Conservation (phyloP, 1,140 invertebrate genomes). For the Schlechtendalia chinensis region DNA sequence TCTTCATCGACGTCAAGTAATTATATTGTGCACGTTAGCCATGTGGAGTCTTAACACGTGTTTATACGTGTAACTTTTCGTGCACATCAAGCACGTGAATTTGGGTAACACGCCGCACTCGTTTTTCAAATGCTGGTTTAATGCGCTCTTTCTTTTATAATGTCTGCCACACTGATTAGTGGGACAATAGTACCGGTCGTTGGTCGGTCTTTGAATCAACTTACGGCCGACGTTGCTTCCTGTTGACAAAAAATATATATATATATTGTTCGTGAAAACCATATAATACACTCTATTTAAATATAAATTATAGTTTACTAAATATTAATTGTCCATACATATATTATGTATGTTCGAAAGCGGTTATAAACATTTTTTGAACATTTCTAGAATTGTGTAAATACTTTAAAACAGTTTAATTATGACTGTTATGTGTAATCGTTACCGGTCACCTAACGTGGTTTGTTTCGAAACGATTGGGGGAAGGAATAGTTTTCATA, state of each 20-base stretch:
- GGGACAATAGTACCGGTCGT: conserved; percentile 36
- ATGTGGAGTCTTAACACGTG: not conserved
- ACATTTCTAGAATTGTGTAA: no score
- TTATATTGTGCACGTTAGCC: not conserved
- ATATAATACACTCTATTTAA: no score
- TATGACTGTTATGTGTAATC: no score
- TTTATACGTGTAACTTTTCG: not conserved
- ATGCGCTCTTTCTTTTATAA: conserved; percentile 52
- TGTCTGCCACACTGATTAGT: conserved; percentile 47
- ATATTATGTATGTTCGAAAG: no score
- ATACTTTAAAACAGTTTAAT: no score
- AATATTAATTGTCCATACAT: no score
- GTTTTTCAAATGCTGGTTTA: conserved; percentile 57
- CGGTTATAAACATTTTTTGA: no score
- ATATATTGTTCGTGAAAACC: no score
- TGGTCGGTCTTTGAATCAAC: not conserved
- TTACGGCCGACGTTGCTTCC: not conserved
- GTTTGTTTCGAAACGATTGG: no score
- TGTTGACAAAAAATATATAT: not conserved
- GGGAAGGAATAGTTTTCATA: no score
- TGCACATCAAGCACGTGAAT: conserved; percentile 56
- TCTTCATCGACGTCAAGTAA: not conserved
- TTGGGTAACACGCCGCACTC: conserved; percentile 58
- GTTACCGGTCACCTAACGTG: no score
- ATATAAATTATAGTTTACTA: no score